These are phyloP conservation scores for Crenichthys baileyi DNA, from an alignment of 2,797 vertebrate genomes.

Conservation along the genomic window DNA sequence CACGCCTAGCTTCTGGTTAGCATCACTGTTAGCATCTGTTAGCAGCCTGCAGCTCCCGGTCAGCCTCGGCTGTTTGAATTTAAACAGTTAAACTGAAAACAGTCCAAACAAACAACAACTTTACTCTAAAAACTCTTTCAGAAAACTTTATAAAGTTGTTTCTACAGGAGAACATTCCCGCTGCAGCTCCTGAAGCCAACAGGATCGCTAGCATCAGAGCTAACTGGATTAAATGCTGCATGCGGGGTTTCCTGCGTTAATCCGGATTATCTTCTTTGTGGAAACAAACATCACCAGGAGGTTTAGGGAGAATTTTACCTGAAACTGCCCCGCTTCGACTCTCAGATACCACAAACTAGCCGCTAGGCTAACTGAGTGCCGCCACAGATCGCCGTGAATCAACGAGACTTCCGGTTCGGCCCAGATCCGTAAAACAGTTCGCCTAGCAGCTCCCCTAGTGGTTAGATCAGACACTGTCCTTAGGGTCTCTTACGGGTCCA, in stretches of 20 bases:
- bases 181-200: neutral
- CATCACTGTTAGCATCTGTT: neutral
- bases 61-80: neutral
- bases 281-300: neutral
- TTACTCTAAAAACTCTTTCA: neutral
- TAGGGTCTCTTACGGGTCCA: too few relatives aligned
- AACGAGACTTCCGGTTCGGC: constrained; percentile 4
- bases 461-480: neutral
- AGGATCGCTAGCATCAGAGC: neutral
- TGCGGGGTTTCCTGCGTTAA: too few relatives aligned
- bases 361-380: neutral
- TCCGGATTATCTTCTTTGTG: rapidly evolving
- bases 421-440: too few relatives aligned
- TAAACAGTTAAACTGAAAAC: neutral
- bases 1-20: neutral
- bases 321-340: neutral
- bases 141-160: neutral
- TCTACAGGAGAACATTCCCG: too few relatives aligned
- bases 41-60: neutral
- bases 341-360: neutral
- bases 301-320: neutral
- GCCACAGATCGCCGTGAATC: neutral
- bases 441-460: neutral
- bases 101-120: neutral
- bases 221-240: neutral